phyloP scores from a whole-genome alignment of 2,797 vertebrate genomes.

The Galagoides demidoff region DNA sequence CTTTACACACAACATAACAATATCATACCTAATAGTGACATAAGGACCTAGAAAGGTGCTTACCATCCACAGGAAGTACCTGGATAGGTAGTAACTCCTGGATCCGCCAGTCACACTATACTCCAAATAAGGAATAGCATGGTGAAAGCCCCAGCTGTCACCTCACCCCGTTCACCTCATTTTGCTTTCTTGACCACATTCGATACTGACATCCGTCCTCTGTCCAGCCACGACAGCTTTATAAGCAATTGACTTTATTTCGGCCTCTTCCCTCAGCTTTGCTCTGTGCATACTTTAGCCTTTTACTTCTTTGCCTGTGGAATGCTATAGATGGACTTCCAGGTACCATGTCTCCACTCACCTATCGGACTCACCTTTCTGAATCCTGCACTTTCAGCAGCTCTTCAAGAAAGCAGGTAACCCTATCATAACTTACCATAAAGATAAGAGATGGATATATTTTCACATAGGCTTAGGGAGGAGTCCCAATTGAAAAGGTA shows the following conservation, averaged over 20 bases:
- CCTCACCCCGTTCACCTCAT: neutral
- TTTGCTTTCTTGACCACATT: neutral
- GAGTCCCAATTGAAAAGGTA: constrained; percentile 18
- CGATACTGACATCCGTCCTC: neutral
- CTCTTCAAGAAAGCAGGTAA: neutral
- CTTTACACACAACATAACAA: neutral
- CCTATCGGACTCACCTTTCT: neutral
- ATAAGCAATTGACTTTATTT: neutral
- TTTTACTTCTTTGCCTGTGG: neutral
- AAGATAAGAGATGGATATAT: neutral
- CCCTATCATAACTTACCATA: neutral
- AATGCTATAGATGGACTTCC: neutral
- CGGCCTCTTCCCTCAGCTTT: neutral
- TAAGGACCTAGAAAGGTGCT: neutral
- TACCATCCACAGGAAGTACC: neutral
- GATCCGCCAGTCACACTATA: neutral
- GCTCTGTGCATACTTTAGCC: neutral
- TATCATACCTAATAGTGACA: neutral
- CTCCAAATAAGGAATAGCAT: neutral
- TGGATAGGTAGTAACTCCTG: neutral
- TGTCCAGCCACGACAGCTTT: neutral
- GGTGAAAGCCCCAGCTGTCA: neutral
- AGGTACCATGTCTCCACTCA: neutral
- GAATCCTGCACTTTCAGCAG: neutral
- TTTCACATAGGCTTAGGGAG: neutral